Base-by-base conservation (phyloP, 1,140 invertebrate genomes). In the Brachionus manjavacas region DNA sequence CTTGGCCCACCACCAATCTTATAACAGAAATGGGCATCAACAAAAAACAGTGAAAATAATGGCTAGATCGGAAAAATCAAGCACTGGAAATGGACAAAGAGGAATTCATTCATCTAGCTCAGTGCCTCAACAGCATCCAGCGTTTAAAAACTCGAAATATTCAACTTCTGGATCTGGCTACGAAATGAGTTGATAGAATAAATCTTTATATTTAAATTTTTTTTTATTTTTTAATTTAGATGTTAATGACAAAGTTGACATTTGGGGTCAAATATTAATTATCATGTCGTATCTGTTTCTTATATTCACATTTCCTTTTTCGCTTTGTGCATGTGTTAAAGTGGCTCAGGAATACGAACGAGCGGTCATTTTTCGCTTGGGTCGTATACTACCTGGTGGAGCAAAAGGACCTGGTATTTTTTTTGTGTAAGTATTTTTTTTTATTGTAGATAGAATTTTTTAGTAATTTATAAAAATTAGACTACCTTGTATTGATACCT, bases 401-500 rank as follows among this genome's bases (percentile, higher is more conserved):
- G 83, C 85, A 2, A 80, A 84, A 83, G 85, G 85, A 28, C 85
- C 85, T 31, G 85, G 85, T 4, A 49, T 86, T 16, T 81, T 85
- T 66, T 84, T 86, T 55, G 41, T 86, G 31, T 49, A 83, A 81
- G 52, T 43, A n/a, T n/a, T 1, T 20, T 25, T 12, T 80, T 55
- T n/a, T 35, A 4, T 4, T 35, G 14, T 2, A 3, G 31, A 35
- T 1, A 35, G 39, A 16, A n/a, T 46, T n/a, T 68, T 39, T 11
- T 35, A 11, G 2, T 39, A 14, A 70, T 70, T 14, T 4, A 12
- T 4, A 76, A 41, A 11, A 31, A 20, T 4, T 11, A 72, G 85
- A 31, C 2, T 86, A n/a, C 85, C 85, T 11, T 86, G 68, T 41
- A 66, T 86, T 55, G 85, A 97, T 87, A 94, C 93, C 39, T 96